Base-by-base conservation (phyloP, 2,888 invertebrate species). In the Caenorhabditis auriculariae region DNA sequence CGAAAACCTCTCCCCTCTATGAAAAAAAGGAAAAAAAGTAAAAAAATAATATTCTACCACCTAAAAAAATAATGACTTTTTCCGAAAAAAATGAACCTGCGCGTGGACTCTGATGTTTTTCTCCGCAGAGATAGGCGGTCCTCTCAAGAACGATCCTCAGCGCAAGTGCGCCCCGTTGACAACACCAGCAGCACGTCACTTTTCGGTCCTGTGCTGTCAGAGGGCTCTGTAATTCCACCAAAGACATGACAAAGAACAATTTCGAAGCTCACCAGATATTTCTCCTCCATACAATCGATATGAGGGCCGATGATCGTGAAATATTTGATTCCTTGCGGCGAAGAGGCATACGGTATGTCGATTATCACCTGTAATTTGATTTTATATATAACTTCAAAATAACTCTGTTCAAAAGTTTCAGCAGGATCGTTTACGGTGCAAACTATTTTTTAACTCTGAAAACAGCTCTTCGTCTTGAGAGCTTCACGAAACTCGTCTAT, bases 211-310 rank as follows among this genome's bases (percentile, higher is more conserved):
- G 86, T 17, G 87, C 87, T 35, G 87, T 85, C 78, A 87, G 83
- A 1, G 88, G 87, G 83, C 87, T 87, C 88, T 88, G 78, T 7
- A 82, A 51, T 5, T 17, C 1, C 17, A 51, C n/a, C n/a, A n/a
- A n/a, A n/a, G n/a, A n/a, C 35, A 32, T 12, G 35, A 15, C 35
- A 7, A n/a, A 41, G n/a, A n/a, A n/a, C n/a, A n/a, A n/a, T n/a
- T n/a, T n/a, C n/a, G n/a, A 47, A 5, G 44, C 48, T 48, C 82
- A 89, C 89, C 85, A 89, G 83, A 81, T 88, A 89, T 76, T 88
- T 88, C 80, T 89, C 89, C 67, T 89, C 89, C 89, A 89, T 89
- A 82, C 89, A 89, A 82, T 89, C 89, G 72, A 89, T 88, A 77
- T 89, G 88, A 15, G 89, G 89, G 2, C 89, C 89, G 69, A 89